Percentiles rank a stretch among this genome's conserved stretches.
phyloP scores from a whole-genome alignment of 2,113 vertebrate species.

The Protobothrops flavoviridis region DNA sequence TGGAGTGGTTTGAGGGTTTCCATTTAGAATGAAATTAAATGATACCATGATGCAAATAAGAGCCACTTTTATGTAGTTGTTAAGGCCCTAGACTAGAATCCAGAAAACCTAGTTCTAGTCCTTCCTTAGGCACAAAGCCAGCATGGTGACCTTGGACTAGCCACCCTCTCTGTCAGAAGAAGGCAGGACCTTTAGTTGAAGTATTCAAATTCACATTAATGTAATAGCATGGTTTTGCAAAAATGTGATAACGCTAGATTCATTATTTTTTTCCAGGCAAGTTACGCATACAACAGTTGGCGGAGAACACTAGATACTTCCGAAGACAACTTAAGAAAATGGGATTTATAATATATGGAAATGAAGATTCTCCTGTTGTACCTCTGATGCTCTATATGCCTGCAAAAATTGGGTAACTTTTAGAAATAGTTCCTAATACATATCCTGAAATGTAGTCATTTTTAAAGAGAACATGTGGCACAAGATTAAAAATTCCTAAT shows the following conservation, averaged over 20 bases:
- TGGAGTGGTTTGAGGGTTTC: background rate
- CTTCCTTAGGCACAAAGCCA: background rate
- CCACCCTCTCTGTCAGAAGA: background rate
- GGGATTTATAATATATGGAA: slow-evolving; percentile 97
- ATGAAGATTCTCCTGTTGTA: slow-evolving; percentile 91
- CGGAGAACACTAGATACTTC: slow-evolving; percentile 91
- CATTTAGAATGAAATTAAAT: background rate
- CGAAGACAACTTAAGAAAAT: slow-evolving; percentile 85
- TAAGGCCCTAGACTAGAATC: background rate
- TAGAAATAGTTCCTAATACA: background rate
- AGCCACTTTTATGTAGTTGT: background rate
- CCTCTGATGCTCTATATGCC: slow-evolving; percentile 99
- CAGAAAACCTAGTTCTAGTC: background rate
- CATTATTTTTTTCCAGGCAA: slow-evolving; percentile 70
- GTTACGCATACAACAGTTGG: slow-evolving; percentile 84
- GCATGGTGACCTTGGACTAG: background rate
- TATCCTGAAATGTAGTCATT: background rate
- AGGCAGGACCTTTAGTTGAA: background rate
- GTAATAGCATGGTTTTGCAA: background rate
- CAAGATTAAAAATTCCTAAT: background rate
- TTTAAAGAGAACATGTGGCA: background rate
- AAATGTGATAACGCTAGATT: background rate
- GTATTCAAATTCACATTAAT: background rate
- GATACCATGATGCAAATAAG: background rate
- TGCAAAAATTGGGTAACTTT: slow-evolving; percentile 89